phyloP scores from a whole-genome alignment of 2,888 invertebrate species.

The Tinea semifulvella region DNA sequence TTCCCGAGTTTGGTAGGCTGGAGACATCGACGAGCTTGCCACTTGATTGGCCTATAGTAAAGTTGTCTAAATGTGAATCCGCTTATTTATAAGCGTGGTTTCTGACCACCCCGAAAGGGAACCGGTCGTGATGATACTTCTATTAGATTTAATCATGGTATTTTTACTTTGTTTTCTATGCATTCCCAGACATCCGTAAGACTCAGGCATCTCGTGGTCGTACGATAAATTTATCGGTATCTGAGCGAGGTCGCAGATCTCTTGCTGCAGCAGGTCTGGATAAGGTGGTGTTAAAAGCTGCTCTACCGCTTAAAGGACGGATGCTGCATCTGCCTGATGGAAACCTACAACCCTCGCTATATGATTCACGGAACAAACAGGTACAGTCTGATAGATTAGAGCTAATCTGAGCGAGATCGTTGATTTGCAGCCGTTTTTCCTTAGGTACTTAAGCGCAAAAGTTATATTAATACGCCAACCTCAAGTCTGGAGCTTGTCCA shows the following conservation, averaged over 20 bases:
- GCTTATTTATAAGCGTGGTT: no score
- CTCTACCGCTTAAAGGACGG: conserved; percentile 76
- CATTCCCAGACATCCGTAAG: conserved; percentile 9
- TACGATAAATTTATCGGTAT: conserved; percentile 81
- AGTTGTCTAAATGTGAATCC: no score
- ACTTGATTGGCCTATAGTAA: no score
- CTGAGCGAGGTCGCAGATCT: conserved; percentile 73
- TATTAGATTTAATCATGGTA: not conserved
- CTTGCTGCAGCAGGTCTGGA: conserved; percentile 72
- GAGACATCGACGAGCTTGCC: no score
- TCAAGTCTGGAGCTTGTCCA: no score
- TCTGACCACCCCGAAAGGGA: no score
- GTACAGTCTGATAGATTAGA: no score
- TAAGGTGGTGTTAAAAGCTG: conserved; percentile 55
- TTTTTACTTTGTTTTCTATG: not conserved
- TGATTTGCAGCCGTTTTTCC: no score
- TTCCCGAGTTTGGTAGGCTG: no score
- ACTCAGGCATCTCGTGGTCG: conserved; percentile 49
- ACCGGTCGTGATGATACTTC: not conserved
- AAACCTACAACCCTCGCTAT: conserved; percentile 64
- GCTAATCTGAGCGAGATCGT: no score
- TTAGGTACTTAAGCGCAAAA: no score
- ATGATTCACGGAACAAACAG: conserved; percentile 69
- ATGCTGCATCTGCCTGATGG: conserved; percentile 75
- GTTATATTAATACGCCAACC: no score